Conservation (phyloP, 2,888 invertebrate genomes). For the Eristalis pertinax region DNA sequence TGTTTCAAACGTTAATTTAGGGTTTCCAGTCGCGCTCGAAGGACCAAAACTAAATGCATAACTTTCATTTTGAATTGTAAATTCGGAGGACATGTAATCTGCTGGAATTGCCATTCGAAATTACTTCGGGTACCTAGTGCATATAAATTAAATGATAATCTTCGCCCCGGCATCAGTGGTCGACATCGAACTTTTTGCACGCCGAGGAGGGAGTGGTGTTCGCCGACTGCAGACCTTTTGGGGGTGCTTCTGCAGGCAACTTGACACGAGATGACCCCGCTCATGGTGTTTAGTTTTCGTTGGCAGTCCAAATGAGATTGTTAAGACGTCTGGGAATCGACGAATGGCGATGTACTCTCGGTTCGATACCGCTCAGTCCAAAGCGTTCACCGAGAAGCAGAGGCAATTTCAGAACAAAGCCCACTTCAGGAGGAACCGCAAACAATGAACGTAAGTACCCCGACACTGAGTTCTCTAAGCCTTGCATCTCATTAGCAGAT, state of each 20-base stretch:
- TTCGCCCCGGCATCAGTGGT: constrained; percentile 25
- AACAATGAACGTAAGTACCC: no score
- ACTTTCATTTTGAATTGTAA: constrained; percentile 62
- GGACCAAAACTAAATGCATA: constrained; percentile 65
- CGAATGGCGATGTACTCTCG: no score
- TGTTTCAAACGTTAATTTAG: neutral
- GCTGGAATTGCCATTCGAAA: constrained; percentile 51
- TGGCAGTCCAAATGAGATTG: neutral
- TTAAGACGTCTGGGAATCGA: neutral
- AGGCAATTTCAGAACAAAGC: no score
- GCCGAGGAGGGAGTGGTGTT: neutral
- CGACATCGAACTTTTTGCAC: constrained; percentile 3
- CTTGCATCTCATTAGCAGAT: neutral
- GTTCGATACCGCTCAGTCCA: no score
- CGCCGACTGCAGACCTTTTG: neutral
- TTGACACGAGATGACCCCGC: neutral
- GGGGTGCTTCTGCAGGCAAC: no score
- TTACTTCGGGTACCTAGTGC: constrained; percentile 37
- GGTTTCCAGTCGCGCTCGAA: constrained; percentile 27
- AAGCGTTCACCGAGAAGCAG: no score
- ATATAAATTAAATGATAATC: constrained; percentile 61
- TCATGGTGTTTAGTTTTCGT: neutral
- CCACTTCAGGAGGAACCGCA: no score
- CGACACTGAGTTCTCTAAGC: neutral
- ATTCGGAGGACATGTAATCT: constrained; percentile 55